These are phyloP conservation scores for Pissodes strobi DNA, from an alignment of 1,140 invertebrate species.

Conservation along the genomic window DNA sequence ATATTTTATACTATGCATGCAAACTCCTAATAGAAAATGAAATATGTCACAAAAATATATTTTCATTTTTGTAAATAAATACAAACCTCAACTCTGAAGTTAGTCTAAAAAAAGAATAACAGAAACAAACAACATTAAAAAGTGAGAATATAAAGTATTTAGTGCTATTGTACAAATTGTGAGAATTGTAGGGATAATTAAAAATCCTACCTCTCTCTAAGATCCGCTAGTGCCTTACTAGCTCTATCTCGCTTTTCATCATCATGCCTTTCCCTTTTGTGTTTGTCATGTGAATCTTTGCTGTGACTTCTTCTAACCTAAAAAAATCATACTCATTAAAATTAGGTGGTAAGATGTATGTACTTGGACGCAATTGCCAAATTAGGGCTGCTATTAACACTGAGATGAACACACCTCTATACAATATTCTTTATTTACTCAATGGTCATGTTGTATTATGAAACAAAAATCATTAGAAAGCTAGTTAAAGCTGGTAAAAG, in stretches of 20 bases:
- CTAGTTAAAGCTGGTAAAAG: no score
- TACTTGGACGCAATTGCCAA: no score
- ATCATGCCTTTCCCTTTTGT: slow-evolving; percentile 63
- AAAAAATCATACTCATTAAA: no score
- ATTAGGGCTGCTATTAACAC: no score
- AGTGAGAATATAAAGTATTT: neutral
- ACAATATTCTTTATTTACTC: no score
- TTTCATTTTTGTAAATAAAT: slow-evolving; percentile 13
- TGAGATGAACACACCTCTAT: no score
- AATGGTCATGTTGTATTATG: no score
- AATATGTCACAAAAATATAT: slow-evolving; percentile 23
- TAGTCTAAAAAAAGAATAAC: slow-evolving; percentile 19
- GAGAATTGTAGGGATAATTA: no score
- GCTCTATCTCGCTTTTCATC: slow-evolving; percentile 58
- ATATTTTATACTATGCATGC: no score
- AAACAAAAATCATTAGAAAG: no score
- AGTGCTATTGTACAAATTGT: neutral
- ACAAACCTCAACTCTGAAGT: slow-evolving; percentile 30
- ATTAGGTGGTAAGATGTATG: no score
- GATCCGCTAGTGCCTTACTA: slow-evolving; percentile 66
- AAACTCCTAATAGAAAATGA: neutral
- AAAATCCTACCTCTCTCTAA: slow-evolving; percentile 64
- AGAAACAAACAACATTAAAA: slow-evolving; percentile 3
- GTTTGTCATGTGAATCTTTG: slow-evolving; percentile 47
- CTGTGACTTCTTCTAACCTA: slow-evolving; percentile 35